Percentiles rank a stretch among this genome's conserved stretches.
Conservation (phyloP, 2,797 vertebrate species). For the Gila robusta region DNA sequence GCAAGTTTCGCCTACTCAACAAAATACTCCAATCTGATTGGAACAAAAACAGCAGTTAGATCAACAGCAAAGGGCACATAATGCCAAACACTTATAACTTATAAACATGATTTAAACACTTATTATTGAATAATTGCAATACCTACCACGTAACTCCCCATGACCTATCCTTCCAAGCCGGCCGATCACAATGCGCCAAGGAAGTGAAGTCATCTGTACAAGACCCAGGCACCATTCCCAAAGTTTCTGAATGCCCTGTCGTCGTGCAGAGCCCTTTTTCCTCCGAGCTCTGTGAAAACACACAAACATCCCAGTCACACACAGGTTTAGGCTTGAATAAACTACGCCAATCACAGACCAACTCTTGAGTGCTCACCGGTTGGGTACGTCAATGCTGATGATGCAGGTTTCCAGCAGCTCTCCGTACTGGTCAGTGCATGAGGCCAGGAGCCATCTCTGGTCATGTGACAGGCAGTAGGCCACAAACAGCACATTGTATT, state of each 20-base stretch:
- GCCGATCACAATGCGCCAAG: constrained; percentile 98
- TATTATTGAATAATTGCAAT: not conserved
- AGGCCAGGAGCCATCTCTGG: constrained; percentile 96
- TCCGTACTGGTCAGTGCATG: constrained; percentile 96
- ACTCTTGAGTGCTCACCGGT: constrained; percentile 82
- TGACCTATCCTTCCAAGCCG: constrained; percentile 97
- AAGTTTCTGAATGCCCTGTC: constrained; percentile 95
- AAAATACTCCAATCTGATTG: constrained; percentile 95
- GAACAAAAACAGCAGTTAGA: constrained; percentile 17
- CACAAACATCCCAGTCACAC: not conserved
- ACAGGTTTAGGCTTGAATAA: not conserved
- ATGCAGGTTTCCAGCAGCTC: constrained; percentile 97
- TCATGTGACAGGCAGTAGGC: constrained; percentile 98
- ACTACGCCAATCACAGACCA: not conserved
- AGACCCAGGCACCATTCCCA: constrained; percentile 99
- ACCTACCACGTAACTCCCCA: constrained; percentile 93
- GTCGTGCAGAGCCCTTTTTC: constrained; percentile 96
- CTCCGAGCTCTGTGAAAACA: constrained; percentile 85
- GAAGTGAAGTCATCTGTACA: constrained; percentile 97
- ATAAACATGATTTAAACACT: not conserved
- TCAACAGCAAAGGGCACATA: not conserved
- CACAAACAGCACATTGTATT: constrained; percentile 97
- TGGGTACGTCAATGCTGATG: constrained; percentile 96
- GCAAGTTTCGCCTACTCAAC: constrained; percentile 94
- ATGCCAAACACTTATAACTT: too few species aligned